These are phyloP conservation scores for Cheilosia urbana DNA, from an alignment of 2,888 invertebrate genomes.

Conservation along the genomic window DNA sequence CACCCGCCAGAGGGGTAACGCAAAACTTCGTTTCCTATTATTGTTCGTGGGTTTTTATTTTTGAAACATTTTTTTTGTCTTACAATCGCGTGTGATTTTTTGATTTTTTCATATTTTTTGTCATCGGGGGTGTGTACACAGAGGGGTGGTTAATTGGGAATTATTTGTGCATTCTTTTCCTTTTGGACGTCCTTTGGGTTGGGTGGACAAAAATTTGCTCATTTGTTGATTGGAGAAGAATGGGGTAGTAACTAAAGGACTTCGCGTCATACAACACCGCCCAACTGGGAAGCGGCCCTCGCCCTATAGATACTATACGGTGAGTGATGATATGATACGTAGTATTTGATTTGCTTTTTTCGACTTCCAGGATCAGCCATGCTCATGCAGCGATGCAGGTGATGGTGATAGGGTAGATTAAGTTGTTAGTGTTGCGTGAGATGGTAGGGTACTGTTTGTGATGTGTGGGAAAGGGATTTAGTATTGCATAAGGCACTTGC, in stretches of 20 bases:
- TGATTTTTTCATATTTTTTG: constrained; percentile 49
- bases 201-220: constrained; percentile 37
- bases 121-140: constrained; percentile 55
- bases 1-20: constrained; percentile 9
- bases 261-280: constrained; percentile 19
- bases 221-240: constrained; percentile 62
- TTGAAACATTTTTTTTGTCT: constrained; percentile 13
- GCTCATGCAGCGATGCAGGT: neutral
- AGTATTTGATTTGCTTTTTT: constrained; percentile 54
- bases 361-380: constrained; percentile 4
- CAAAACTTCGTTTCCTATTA: constrained; percentile 64
- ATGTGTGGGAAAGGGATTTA: too few species aligned
- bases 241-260: constrained; percentile 64
- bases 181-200: constrained; percentile 30
- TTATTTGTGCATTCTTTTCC: constrained; percentile 53
- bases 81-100: constrained; percentile 53
- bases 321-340: constrained; percentile 57
- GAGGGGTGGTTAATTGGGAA: constrained; percentile 67
- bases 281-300: constrained; percentile 27
- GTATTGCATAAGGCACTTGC: too few species aligned
- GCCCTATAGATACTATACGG: constrained; percentile 25
- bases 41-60: constrained; percentile 36
- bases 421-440: constrained; percentile 11
- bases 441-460: neutral
- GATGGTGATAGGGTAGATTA: constrained; percentile 57